phyloP scores from a whole-genome alignment of 2,797 vertebrate species.

The Molossus alvarezi region DNA sequence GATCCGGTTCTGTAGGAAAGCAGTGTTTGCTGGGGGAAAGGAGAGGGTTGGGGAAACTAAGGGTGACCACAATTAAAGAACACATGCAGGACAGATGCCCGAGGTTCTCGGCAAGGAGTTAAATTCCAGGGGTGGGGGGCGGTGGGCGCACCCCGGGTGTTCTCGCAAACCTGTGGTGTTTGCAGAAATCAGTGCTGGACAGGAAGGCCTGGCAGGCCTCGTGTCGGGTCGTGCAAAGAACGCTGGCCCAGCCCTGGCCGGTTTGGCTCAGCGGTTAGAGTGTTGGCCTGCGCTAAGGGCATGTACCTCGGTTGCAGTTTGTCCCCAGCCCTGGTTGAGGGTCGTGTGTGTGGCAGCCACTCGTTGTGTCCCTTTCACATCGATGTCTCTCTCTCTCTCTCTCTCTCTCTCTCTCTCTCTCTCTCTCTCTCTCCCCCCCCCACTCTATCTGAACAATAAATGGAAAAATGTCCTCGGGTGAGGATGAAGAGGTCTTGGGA shows the following conservation, averaged over 20 bases:
- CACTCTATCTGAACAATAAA: no score
- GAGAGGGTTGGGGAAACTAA: background rate
- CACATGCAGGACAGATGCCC: background rate
- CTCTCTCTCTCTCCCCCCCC: no score
- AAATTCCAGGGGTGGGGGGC: background rate
- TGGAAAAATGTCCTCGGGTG: no score
- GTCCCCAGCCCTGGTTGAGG: no score
- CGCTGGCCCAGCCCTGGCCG: no score
- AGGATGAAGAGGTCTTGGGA: background rate
- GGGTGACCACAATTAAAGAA: background rate
- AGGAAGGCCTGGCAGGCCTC: background rate
- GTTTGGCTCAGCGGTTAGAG: no score
- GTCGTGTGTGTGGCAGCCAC: no score
- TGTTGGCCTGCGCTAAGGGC: no score
- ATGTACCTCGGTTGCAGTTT: no score
- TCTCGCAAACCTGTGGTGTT: background rate
- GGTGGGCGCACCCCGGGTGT: rapidly evolving
- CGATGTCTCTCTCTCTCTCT: no score
- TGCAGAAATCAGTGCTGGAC: background rate
- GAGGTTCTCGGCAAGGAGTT: background rate
- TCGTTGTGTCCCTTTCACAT: no score
- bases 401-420: no score
- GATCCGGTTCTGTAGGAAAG: background rate
- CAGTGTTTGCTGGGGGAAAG: background rate
- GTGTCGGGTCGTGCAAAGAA: background rate